phyloP scores from a whole-genome alignment of 1,140 invertebrate genomes.

The Microvelia longipes region DNA sequence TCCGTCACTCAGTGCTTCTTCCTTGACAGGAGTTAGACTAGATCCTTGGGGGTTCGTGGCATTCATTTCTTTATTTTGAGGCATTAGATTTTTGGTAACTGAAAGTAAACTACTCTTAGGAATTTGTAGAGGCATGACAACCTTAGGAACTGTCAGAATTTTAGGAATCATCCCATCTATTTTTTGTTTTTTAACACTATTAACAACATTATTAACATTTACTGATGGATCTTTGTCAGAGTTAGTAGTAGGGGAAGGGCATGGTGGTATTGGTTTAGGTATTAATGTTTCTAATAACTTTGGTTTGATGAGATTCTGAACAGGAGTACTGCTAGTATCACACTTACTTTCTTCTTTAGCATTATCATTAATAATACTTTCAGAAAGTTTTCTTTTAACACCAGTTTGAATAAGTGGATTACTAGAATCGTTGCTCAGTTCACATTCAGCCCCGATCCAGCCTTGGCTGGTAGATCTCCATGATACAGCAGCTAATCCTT shows the following conservation, averaged over 20 bases:
- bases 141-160: background rate
- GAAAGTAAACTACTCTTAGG: background rate
- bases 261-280: background rate
- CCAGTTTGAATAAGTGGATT: background rate
- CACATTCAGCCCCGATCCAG: background rate
- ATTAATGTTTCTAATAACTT: background rate
- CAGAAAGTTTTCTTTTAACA: background rate
- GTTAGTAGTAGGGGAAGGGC: background rate
- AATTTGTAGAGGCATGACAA: background rate
- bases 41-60: background rate
- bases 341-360: background rate
- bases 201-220: background rate
- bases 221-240: background rate
- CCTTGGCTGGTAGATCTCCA: background rate
- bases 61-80: background rate
- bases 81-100: background rate
- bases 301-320: background rate
- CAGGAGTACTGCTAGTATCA: background rate
- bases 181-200: background rate
- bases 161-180: background rate
- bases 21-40: background rate
- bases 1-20: background rate
- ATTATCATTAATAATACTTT: background rate
- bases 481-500: slow-evolving; percentile 17
- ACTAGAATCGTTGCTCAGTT: background rate